These are phyloP conservation scores for Amphipyra tragopoginis DNA, from an alignment of 2,888 invertebrate species.

Conservation along the genomic window DNA sequence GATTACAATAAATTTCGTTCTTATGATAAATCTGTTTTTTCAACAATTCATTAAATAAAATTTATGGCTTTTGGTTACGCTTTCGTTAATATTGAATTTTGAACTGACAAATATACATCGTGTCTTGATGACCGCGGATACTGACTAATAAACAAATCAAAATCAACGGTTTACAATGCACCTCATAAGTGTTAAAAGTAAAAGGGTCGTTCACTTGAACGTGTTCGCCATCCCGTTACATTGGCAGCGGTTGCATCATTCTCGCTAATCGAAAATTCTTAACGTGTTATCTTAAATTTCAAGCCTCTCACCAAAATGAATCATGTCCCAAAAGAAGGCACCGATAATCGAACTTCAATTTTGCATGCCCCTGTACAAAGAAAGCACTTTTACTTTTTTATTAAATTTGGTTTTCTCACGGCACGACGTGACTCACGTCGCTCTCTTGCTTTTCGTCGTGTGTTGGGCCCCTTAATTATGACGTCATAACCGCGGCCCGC, in stretches of 20 bases:
- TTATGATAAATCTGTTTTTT: neutral
- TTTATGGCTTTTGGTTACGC: conserved; percentile 6
- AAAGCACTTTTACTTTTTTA: conserved; percentile 88
- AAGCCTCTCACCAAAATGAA: conserved; percentile 83
- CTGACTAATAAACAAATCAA: conserved; percentile 42
- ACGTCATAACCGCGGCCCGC: conserved; percentile 78
- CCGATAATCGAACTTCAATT: conserved; percentile 82
- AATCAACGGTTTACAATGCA: conserved; percentile 34
- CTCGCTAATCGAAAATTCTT: conserved; percentile 83
- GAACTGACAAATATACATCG: conserved; percentile 1
- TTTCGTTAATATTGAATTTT: conserved; percentile 7
- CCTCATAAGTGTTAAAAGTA: conserved; percentile 57
- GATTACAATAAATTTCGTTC: conserved; percentile 11
- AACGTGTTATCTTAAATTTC: conserved; percentile 81
- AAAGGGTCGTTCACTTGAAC: conserved; percentile 70
- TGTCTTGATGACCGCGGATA: conserved; percentile 17
- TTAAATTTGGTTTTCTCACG: conserved; percentile 80
- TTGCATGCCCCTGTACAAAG: conserved; percentile 83
- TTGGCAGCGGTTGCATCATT: conserved; percentile 75
- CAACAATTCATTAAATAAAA: neutral
- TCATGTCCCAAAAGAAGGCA: conserved; percentile 81
- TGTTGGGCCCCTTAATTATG: conserved; percentile 82
- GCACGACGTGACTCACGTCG: conserved; percentile 78
- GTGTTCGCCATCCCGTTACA: conserved; percentile 75
- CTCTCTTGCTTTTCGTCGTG: conserved; percentile 71